Conservation (phyloP, 2,797 vertebrate species). For the Strix occidentalis region DNA sequence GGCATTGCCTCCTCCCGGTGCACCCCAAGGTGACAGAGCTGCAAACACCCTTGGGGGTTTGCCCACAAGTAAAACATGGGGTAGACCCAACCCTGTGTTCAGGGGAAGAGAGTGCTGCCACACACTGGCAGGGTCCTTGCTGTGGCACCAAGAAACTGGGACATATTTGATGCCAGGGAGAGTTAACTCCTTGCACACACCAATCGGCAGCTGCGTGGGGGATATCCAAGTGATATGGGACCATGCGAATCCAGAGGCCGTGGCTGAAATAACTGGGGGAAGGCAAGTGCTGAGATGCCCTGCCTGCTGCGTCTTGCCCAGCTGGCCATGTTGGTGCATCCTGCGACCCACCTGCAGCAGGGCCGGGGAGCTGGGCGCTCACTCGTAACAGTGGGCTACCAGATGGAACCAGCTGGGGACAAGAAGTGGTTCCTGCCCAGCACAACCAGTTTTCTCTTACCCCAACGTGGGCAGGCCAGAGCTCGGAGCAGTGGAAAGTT, state of each 20-base stretch:
- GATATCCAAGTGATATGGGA: not conserved
- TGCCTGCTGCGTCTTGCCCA: not conserved
- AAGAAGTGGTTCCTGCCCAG: constrained; percentile 52
- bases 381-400: not conserved
- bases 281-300: not conserved
- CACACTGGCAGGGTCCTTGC: not conserved
- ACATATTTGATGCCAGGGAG: fast-evolving
- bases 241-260: fast-evolving
- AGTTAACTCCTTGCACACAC: not conserved
- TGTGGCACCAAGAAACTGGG: not conserved
- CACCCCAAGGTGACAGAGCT: not conserved
- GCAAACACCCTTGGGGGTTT: not conserved
- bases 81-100: not conserved
- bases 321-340: fast-evolving
- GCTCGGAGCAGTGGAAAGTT: constrained; percentile 60
- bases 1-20: not conserved
- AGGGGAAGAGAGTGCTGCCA: not conserved
- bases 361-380: not conserved
- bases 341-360: fast-evolving
- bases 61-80: not conserved
- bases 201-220: fast-evolving
- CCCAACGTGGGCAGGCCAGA: not conserved
- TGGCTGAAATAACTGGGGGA: not conserved
- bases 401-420: constrained; percentile 36
- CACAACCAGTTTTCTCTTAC: constrained; percentile 66